Base-by-base conservation (phyloP, 2,797 vertebrate species). In the Pogoniulus pusillus region DNA sequence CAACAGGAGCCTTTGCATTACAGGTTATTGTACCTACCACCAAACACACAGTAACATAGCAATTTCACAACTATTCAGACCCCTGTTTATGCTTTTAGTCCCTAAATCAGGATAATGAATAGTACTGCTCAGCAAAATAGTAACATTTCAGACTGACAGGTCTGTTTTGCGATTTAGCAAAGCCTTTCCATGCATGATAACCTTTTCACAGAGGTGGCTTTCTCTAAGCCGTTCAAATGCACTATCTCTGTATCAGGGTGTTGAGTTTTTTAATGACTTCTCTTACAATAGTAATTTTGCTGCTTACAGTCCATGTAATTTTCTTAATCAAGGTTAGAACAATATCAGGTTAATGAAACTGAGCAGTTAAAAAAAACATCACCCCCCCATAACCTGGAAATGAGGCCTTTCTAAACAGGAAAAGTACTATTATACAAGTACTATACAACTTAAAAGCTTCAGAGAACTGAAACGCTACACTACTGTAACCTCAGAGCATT, bases 151-250 rank as follows among this genome's bases (percentile, higher is more conserved):
- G 29, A 24, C 37, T 54, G 41, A 18, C 20, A 70, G 43, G 53
- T 88, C 75, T 91, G 23, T 74, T 87, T 82, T 80, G 55, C 57
- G 55, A 86, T 69, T 76, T 58, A 81, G 63, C 63, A 87, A 77
- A 83, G 63, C 18, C 24, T 37, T 88, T 76, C 70, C 29, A 64
- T 14, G 32, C 29, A 47, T 2, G 1, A 75, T 64, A 87, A 81
- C 55, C 54, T 72, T 85, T 89, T 12, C 51, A 55, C 14, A 64
- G 16, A 66, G 45, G 70, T 16, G 3, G 15, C 11, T 70, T 83
- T 64, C 91, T 64, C 37, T 30, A 23, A 78, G 72, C 16, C 4
- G n/a, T 32, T 75, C 34, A 85, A 89, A 85, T 13, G 29, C 27
- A 82, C 19, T 17, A 17, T 37, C 4, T 37, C 43, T 10, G 3